Evolutionary conservation across 2,888 invertebrate genomes (phyloP), one percentile per base, ranked within the genome.

Genomic region (Gastracanthus pulcherrimus): DNA sequence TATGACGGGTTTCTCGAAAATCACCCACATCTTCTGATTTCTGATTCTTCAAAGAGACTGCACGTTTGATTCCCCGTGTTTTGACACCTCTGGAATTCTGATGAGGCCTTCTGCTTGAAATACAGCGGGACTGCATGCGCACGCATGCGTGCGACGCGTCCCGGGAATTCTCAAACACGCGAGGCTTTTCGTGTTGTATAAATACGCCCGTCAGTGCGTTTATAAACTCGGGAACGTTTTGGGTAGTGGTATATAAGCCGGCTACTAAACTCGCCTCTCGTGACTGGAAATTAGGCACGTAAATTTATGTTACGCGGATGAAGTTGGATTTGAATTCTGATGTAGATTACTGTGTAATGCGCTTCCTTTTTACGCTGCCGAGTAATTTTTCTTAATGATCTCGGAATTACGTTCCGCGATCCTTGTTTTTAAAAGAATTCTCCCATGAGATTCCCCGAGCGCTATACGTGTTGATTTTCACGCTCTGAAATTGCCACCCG

Each of bases 241-340:
- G n/a, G n/a, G n/a, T n/a, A n/a, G n/a, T n/a, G n/a, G n/a, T n/a
- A n/a, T n/a, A n/a, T n/a, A n/a, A n/a, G n/a, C n/a, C n/a, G n/a
- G n/a, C n/a, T n/a, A n/a, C n/a, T n/a, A n/a, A n/a, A n/a, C n/a
- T n/a, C n/a, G n/a, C n/a, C n/a, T n/a, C 38, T 16, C 38, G 19
- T 6, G 11, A 19, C 38, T 38, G n/a, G 19, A 11, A 62, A 64
- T 64, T 64, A 19, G 62, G 26, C 34, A 48, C 23, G 23, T 48
- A 64, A 64, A 74, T 51, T 64, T 62, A 34, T 31, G 48, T 48
- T n/a, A n/a, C n/a, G n/a, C n/a, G n/a, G n/a, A n/a, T n/a, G n/a
- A n/a, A n/a, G n/a, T n/a, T n/a, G n/a, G n/a, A n/a, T n/a, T n/a
- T n/a, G n/a, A n/a, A n/a, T n/a, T n/a, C n/a, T n/a, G n/a, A n/a